Evolutionary conservation across 1,140 invertebrate species (phyloP), one percentile per base, ranked within the genome.

Genomic region (Anastrepha obliqua): DNA sequence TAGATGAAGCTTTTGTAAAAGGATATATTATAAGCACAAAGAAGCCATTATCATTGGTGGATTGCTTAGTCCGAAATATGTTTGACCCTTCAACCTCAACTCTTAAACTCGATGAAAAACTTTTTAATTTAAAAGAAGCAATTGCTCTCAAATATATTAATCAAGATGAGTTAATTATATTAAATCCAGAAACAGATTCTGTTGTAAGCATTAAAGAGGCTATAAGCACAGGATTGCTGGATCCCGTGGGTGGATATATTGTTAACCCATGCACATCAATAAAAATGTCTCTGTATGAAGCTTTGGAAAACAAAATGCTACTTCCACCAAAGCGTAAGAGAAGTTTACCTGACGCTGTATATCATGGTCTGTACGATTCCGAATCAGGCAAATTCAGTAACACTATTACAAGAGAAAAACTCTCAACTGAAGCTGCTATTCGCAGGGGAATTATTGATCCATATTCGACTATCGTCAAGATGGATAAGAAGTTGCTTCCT

Each of bases 291-390:
- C 94, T 98, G 17, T 95, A 95, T 20, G 97, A 98, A 90, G 97
- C 97, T 11, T 94, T 97, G 6, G 96, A 97, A 89, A 94, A 96
- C 86, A 97, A 97, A 60, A 91, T 98, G n/a, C 95, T 98, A 87
- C 94, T 98, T 8, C 96, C 96, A 6, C 96, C 96, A 60, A 97
- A 97, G 93, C 95, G 96, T 51, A 97, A 96, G 92, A 96, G 97
- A 89, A 97, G 97, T 62, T 94, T 98, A 17, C 96, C 97, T 1
- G 97, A 98, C 93, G 97, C 97, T 1, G 95, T 98, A 9, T 97
- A 96, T 90, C 97, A 97, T 94, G 97, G 97, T 20, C 94, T 96
- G 42, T 96, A 96, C 88, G 95, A 95, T 90, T 94, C 95, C 0
- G 94, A 94, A 86, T 95, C 95, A 17, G 96, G 96, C 9, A 94